These are phyloP conservation scores for Periphyllus acericola DNA, from an alignment of 2,888 invertebrate genomes.

Conservation along the genomic window DNA sequence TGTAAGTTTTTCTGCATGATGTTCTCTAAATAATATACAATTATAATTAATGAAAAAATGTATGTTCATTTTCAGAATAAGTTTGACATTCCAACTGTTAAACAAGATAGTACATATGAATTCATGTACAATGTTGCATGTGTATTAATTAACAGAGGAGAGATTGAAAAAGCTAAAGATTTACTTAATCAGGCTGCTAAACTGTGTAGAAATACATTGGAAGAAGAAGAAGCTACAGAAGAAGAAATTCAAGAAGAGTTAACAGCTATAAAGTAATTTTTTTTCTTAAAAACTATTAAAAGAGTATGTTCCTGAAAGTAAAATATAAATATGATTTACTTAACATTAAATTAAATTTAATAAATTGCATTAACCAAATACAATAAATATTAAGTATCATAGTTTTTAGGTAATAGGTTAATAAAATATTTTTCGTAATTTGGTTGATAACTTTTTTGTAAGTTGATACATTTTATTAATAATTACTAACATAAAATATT, in stretches of 20 bases:
- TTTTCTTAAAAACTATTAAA: not conserved
- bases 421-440: no score
- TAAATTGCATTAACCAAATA: no score
- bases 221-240: constrained; percentile 90
- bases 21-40: not conserved
- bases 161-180: constrained; percentile 80
- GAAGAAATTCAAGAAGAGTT: constrained; percentile 95
- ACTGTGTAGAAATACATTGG: constrained; percentile 82
- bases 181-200: constrained; percentile 86
- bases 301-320: no score
- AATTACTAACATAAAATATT: no score
- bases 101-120: constrained; percentile 83
- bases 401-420: no score
- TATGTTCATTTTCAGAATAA: constrained; percentile 67
- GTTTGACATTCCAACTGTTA: constrained; percentile 70
- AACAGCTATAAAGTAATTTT: constrained; percentile 81
- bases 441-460: no score
- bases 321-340: no score
- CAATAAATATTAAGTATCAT: no score
- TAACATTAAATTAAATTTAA: no score
- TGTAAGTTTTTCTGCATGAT: constrained; percentile 69
- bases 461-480: no score
- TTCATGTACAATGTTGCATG: constrained; percentile 92
- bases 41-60: not conserved
- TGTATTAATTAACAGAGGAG: constrained; percentile 77